phyloP scores from a whole-genome alignment of 2,888 invertebrate genomes.

The Drosophila paracracens region DNA sequence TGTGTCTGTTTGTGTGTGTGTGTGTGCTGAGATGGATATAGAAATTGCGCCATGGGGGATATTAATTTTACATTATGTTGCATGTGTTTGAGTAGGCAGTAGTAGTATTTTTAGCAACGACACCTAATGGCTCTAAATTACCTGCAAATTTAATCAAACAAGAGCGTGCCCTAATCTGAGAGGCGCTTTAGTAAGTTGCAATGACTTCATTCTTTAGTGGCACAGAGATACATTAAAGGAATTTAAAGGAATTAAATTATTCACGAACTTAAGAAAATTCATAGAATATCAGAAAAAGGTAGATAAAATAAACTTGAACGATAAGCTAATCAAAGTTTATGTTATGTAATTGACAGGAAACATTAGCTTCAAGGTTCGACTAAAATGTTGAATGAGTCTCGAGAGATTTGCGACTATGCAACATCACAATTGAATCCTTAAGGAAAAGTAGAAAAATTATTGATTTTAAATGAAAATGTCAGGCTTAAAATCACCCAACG shows the following conservation, averaged over 20 bases:
- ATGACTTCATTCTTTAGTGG: neutral
- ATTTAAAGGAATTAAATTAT: neutral
- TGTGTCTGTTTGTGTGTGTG: constrained; percentile 1
- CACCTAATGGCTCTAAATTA: constrained; percentile 3
- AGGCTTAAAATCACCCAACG: too few relatives aligned
- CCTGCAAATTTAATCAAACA: constrained; percentile 14
- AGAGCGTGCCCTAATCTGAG: neutral
- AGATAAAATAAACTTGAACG: neutral
- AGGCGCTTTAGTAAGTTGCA: neutral
- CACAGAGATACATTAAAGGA: neutral
- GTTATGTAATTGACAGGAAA: neutral
- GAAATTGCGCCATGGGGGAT: constrained; percentile 41
- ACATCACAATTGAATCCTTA: neutral
- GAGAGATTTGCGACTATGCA: neutral
- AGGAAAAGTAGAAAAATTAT: too few relatives aligned
- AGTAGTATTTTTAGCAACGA: constrained; percentile 7
- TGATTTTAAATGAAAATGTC: too few relatives aligned
- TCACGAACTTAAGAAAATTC: neutral
- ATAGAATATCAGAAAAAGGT: neutral
- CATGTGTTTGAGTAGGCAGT: constrained; percentile 11
- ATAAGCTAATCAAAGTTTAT: neutral
- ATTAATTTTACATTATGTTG: constrained; percentile 38
- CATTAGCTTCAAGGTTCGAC: neutral
- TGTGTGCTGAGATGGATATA: constrained; percentile 13
- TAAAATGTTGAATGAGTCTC: neutral